Base-by-base conservation (phyloP, 2,888 invertebrate species). In the Lepidocyrtinus sp. region DNA sequence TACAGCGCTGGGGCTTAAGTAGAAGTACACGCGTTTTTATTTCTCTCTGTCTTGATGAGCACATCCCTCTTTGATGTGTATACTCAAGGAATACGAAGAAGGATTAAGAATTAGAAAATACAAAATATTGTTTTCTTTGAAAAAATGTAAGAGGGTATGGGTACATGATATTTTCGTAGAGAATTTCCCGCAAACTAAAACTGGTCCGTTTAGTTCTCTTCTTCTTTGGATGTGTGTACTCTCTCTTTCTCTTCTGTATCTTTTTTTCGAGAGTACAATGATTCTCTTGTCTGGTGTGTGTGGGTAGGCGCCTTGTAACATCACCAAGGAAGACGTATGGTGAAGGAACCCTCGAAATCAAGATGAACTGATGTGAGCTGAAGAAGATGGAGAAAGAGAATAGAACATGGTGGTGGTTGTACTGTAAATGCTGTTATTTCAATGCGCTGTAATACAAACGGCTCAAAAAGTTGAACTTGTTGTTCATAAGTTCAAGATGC, bases 371-470 rank as follows among this genome's bases (percentile, higher is more conserved):
- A n/a, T n/a, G n/a, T n/a, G n/a, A n/a, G n/a, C n/a, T 59, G 22
- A 59, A 59, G 12, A 12, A 59, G 59, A 59, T 59, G 59, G 9
- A 5, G 59, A 59, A 36, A 21, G 59, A 59, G 22, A 59, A n/a
- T n/a, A n/a, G n/a, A n/a, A n/a, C n/a, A 59, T 59, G 59, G 19
- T 59, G 59, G 59, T 59, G 59, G 3, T 21, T 59, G 59, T 59
- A 59, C 59, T 22, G 59, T 59, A 59, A 59, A 59, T 59, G 59
- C 59, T 59, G 59, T 59, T 59, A 59, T 59, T 59, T 59, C n/a
- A 7, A 7, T 59, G 21, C n/a, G n/a, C n/a, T n/a, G n/a, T n/a
- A n/a, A n/a, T n/a, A n/a, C n/a, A n/a, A n/a, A 21, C 22, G 59
- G 19, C 19, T 59, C 21, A 59, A 59, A n/a, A 59, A 55, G 55